Evolutionary conservation across 2,888 invertebrate genomes (phyloP).

Genomic region (Lagria hirta): DNA sequence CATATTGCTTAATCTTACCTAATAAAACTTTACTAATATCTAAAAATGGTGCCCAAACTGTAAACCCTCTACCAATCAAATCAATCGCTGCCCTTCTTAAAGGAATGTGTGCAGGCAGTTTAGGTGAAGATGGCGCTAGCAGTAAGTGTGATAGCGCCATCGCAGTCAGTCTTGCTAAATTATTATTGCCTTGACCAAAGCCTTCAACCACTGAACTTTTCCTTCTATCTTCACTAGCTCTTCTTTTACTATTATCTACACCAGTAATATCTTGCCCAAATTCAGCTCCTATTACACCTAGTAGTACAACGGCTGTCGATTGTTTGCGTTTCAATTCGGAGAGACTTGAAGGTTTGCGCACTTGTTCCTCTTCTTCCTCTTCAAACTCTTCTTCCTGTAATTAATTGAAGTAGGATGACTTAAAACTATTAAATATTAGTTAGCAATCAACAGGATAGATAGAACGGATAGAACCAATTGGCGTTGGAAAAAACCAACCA

Average conservation of each 20-base stretch:
- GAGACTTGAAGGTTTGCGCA: constrained; percentile 80
- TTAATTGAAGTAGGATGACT: constrained; percentile 5
- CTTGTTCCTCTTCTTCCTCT: constrained; percentile 84
- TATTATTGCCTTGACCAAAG: constrained; percentile 77
- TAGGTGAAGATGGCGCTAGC: constrained; percentile 79
- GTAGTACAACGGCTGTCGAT: constrained; percentile 92
- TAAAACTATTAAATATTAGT: too few species aligned
- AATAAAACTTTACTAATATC: constrained; percentile 87
- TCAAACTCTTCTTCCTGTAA: constrained; percentile 74
- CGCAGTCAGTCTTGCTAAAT: constrained; percentile 88
- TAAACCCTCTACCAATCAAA: constrained; percentile 94
- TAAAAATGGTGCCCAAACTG: constrained; percentile 98
- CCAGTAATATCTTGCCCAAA: constrained; percentile 92
- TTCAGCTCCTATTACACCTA: constrained; percentile 97
- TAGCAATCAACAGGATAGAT: not conserved
- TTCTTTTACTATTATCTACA: constrained; percentile 60
- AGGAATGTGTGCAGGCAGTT: constrained; percentile 90
- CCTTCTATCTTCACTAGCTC: constrained; percentile 63
- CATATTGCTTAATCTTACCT: constrained; percentile 44
- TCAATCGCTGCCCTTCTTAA: constrained; percentile 94
- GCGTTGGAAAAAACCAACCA: not conserved
- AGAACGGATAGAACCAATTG: not conserved
- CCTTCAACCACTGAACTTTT: constrained; percentile 87
- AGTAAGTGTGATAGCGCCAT: constrained; percentile 92
- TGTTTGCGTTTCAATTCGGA: constrained; percentile 91